Conservation (phyloP, 1,140 invertebrate genomes). For the Panagrolaimus sp. region DNA sequence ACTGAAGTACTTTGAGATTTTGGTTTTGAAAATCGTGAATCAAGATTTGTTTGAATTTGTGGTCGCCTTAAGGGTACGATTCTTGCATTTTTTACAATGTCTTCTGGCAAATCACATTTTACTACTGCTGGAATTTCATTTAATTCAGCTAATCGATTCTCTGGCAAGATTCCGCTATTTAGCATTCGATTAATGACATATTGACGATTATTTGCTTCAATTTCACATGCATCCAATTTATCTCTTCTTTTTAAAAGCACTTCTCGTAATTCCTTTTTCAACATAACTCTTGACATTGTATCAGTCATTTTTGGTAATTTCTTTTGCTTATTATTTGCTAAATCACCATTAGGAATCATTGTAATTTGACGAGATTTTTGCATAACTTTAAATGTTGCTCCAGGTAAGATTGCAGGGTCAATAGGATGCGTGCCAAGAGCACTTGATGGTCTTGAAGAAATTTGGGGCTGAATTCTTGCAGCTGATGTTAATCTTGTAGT, state of each 20-base stretch:
- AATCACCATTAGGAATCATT: constrained; percentile 4
- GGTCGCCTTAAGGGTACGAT: constrained; percentile 22
- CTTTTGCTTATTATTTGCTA: constrained; percentile 5
- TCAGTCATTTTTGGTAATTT: constrained; percentile 36
- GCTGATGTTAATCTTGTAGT: constrained; percentile 9
- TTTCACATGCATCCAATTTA: constrained; percentile 47
- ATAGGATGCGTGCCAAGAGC: constrained; percentile 21
- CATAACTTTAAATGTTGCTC: constrained; percentile 42
- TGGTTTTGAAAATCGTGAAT: no score
- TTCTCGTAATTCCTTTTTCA: constrained; percentile 55
- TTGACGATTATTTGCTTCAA: constrained; percentile 55
- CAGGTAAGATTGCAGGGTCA: constrained; percentile 50
- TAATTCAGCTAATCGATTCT: constrained; percentile 1
- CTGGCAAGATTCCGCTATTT: constrained; percentile 47
- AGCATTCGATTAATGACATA: constrained; percentile 51
- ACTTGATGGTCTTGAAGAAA: constrained; percentile 3
- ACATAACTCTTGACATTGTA: constrained; percentile 43
- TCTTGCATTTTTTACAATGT: constrained; percentile 35
- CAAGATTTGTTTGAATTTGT: no score
- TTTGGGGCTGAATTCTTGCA: background rate
- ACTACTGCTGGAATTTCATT: constrained; percentile 31
- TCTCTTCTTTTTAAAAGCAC: constrained; percentile 33
- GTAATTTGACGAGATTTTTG: background rate
- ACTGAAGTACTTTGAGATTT: no score
- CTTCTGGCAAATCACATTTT: constrained; percentile 40